A percentile compares a stretch with the other conserved stretches of the same genome.
These are phyloP conservation scores for Halcyon chelicuti DNA, from an alignment of 2,797 vertebrate species.

Conservation along the genomic window DNA sequence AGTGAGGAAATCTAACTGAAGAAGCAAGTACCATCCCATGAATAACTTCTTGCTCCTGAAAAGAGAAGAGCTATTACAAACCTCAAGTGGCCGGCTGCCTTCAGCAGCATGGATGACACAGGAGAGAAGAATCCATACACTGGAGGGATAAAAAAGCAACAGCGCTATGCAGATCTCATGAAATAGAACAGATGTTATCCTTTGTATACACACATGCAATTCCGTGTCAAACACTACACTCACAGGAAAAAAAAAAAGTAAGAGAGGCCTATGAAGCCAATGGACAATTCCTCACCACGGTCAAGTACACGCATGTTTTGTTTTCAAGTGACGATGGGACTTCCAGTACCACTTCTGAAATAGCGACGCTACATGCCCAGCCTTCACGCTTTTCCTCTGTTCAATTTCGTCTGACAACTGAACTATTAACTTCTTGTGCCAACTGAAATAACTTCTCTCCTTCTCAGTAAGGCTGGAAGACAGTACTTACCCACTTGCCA, in stretches of 20 bases:
- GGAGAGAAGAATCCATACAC: slow-evolving; percentile 21
- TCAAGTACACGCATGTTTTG: neutral
- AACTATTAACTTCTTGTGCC: slow-evolving; percentile 54
- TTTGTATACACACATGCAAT: neutral
- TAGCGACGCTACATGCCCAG: neutral
- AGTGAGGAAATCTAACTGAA: slow-evolving; percentile 24
- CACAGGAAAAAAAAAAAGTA: neutral
- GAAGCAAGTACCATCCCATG: slow-evolving; percentile 1
- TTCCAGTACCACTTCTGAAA: neutral
- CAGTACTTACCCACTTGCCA: slow-evolving; percentile 49
- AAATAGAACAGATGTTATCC: slow-evolving; percentile 37
- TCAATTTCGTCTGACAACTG: slow-evolving; percentile 33
- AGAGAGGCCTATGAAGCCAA: neutral
- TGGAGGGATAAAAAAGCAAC: slow-evolving; percentile 10
- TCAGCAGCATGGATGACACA: slow-evolving; percentile 31
- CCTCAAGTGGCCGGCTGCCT: slow-evolving; percentile 35
- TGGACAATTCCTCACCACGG: neutral
- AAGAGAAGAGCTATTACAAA: neutral
- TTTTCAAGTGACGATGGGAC: neutral
- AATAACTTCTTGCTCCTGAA: slow-evolving; percentile 19
- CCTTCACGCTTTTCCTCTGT: neutral
- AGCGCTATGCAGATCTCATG: neutral
- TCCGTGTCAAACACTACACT: neutral
- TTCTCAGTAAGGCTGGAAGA: slow-evolving; percentile 2
- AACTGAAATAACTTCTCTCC: slow-evolving; percentile 61